Percentiles rank a stretch among this genome's conserved stretches.
phyloP scores from a whole-genome alignment of 2,888 invertebrate species.

The Ferdinandea cuprea region DNA sequence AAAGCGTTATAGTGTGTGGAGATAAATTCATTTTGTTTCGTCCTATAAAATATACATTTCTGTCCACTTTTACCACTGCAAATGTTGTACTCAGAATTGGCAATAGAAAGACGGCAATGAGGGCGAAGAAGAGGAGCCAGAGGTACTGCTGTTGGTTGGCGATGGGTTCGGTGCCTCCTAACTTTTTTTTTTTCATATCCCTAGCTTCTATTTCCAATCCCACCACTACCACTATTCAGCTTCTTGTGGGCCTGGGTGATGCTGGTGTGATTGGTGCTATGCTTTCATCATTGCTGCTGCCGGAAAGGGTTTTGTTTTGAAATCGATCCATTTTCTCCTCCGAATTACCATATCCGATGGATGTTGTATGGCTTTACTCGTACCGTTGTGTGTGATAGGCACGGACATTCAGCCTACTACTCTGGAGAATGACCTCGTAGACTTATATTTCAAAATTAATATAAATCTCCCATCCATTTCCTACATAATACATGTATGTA shows the following conservation, averaged over 20 bases:
- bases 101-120: slow-evolving; percentile 45
- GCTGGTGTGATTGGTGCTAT: slow-evolving; percentile 67
- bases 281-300: slow-evolving; percentile 65
- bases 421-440: slow-evolving; percentile 73
- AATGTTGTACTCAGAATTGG: slow-evolving; percentile 70
- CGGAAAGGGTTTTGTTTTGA: slow-evolving; percentile 74
- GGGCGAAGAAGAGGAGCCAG: slow-evolving; percentile 18
- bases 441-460: slow-evolving; percentile 76
- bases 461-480: slow-evolving; percentile 71
- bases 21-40: slow-evolving; percentile 74
- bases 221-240: slow-evolving; percentile 8
- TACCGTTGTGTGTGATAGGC: slow-evolving; percentile 16
- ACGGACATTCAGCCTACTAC: slow-evolving; percentile 65
- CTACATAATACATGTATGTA: slow-evolving; percentile 11
- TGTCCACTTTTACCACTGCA: slow-evolving; percentile 73
- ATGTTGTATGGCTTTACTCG: slow-evolving; percentile 47
- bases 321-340: slow-evolving; percentile 75
- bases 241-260: slow-evolving; percentile 63
- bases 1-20: slow-evolving; percentile 73
- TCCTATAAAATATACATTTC: slow-evolving; percentile 74
- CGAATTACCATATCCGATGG: slow-evolving; percentile 72
- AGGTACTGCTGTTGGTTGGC: slow-evolving; percentile 21
- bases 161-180: slow-evolving; percentile 31
- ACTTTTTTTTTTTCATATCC: slow-evolving; percentile 55
- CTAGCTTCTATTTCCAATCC: slow-evolving; percentile 21